Evolutionary conservation across 2,797 vertebrate species (phyloP).

Genomic region (Micromesistius poutassou): DNA sequence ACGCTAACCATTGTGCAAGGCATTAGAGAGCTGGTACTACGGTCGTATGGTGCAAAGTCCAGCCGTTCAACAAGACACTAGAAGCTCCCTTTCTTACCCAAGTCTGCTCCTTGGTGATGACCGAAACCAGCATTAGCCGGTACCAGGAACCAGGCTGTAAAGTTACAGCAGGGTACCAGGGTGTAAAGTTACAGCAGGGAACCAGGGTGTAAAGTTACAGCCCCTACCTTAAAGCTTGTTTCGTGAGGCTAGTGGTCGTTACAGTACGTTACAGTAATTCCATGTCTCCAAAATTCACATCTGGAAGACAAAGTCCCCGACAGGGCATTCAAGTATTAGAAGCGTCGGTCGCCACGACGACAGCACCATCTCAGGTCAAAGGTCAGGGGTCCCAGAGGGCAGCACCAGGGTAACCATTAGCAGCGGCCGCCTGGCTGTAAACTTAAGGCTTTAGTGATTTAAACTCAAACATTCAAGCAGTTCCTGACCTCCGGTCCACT

Average conservation of each 20-base stretch:
- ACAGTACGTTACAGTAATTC: neutral
- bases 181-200: neutral
- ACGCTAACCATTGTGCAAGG: neutral
- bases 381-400: neutral
- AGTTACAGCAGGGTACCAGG: neutral
- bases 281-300: neutral
- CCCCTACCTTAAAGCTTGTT: too few species aligned
- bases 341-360: neutral
- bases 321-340: neutral
- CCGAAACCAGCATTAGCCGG: neutral
- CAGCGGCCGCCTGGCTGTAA: neutral
- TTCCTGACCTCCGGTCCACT: too few species aligned
- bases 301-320: neutral
- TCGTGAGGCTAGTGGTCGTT: too few species aligned
- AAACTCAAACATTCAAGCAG: neutral
- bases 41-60: neutral
- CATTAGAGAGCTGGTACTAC: neutral
- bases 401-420: neutral
- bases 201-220: neutral
- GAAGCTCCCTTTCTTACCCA: too few species aligned
- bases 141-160: neutral
- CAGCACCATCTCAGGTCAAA: neutral
- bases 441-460: slow-evolving; percentile 6
- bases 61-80: neutral
- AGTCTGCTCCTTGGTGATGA: neutral